These are phyloP conservation scores for Bugulina stolonifera DNA, from an alignment of 2,888 invertebrate genomes.

Conservation along the genomic window DNA sequence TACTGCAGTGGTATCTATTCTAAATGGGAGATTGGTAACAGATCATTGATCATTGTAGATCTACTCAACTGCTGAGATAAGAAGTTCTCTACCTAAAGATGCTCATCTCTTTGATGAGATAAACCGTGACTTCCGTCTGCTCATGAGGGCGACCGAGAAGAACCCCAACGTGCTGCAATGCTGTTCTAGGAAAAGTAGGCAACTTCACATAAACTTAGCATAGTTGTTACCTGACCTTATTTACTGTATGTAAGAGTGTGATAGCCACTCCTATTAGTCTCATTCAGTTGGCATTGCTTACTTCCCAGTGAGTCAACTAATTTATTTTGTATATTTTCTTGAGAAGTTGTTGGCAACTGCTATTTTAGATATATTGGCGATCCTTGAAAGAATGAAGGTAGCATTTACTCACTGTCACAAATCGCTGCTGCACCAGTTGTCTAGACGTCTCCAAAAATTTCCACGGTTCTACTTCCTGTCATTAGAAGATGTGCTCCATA, in stretches of 20 bases:
- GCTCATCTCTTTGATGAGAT: slow-evolving; percentile 43
- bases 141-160: slow-evolving; percentile 52
- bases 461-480: slow-evolving; percentile 52
- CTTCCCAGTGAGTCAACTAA: no score
- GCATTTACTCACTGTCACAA: slow-evolving; percentile 43
- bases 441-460: slow-evolving; percentile 44
- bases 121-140: slow-evolving; percentile 47
- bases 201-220: no score
- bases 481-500: slow-evolving; percentile 49
- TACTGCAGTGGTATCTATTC: no score
- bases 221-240: no score
- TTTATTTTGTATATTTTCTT: no score
- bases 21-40: no score
- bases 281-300: no score
- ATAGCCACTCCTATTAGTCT: no score
- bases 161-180: slow-evolving; percentile 53
- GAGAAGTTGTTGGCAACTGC: no score
- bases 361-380: slow-evolving; percentile 47
- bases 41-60: no score
- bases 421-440: slow-evolving; percentile 44
- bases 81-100: slow-evolving; percentile 43
- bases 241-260: no score
- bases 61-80: slow-evolving; percentile 43
- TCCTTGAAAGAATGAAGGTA: slow-evolving; percentile 46
- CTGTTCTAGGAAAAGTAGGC: slow-evolving; percentile 51